Evolutionary conservation across 1,140 invertebrate species (phyloP), one percentile per base, ranked within the genome.

Genomic region (Macrobrachium nipponense): DNA sequence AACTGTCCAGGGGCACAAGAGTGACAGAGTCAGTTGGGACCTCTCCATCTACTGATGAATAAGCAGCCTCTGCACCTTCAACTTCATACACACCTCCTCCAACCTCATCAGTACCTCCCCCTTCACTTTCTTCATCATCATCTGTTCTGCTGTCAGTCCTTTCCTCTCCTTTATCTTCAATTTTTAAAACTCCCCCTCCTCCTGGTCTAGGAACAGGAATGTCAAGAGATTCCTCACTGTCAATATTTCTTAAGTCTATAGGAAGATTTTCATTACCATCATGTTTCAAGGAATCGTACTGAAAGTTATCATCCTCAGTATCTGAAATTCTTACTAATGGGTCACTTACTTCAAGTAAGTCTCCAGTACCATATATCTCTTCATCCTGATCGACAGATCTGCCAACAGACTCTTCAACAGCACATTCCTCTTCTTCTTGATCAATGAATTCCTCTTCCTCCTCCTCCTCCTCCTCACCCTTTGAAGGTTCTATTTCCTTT

Each of bases 211-310:
- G 68, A 6, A 59, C 23, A 4, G 78, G 61, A 18, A 61, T 43
- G 20, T 68, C 80, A 14, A 62, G n/a, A n/a, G 86, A 87, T 27
- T 88, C 87, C 61, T 88, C 87, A 66, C 87, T 88, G 73, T 88
- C 84, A 10, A 88, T 44, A 60, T 82, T 76, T 10, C 78, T 62
- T 44, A 88, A 81, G 62, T 77, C 82, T 43, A 88, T 80, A 6
- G 70, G 87, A 15, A 88, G 61, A 36, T 68, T 77, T 36, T 86
- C 70, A 18, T 80, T 51, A 51, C 12, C 62, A 18, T 88, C 87
- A 64, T 86, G 83, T n/a, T 70, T 79, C 23, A 86, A 79, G 14
- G 87, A 88, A 27, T 86, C 87, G 20, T 88, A 88, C 73, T 86
- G 82, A 60, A 88, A 88, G 58, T 88, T 82, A 12, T 82, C 27